Evolutionary conservation across 2,888 invertebrate genomes (phyloP), one percentile per base, ranked within the genome.

Genomic region (Hirtodrosophila trivittata): DNA sequence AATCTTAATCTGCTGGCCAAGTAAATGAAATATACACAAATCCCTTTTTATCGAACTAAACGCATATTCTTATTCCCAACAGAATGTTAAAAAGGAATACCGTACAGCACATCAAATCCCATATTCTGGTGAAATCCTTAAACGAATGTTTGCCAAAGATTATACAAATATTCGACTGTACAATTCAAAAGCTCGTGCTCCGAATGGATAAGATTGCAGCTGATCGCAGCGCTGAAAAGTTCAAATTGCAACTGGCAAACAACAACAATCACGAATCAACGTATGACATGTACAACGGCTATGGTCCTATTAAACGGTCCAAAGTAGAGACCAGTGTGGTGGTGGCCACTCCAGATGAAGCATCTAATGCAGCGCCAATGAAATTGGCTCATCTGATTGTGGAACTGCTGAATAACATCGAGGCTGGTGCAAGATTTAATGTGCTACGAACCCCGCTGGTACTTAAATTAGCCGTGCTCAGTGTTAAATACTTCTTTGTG

Each of bases 401-500:
- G 0, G 93, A 93, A 89, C 90, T 95, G 37, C 84, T 96, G 13
- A 94, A 95, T 73, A 91, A 93, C 38, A 92, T 95, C 32, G 93
- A 94, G 72, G 91, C 94, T 68, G 93, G 94, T 0, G 92, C 93
- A 0, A 92, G 92, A 0, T 91, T 91, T 41, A 91, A 92, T 30
- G 92, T 93, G 10, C 92, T 94, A 8, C 93, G 93, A 0, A 93
- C 93, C 33, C 92, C 94, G 1, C 26, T 88, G 71, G 77, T 90
- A 10, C 89, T 96, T 13, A 95, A 94, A 89, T 91, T 95, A 10
- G 93, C 95, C 0, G 93, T 94, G 68, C 93, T 95, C 0, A 93
- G 94, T 4, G 94, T 95, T 2, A 93, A 94, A 77, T 96, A 95
- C 87, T 96, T 96, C 89, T 96, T 95, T 88, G 92, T 94, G 57